Base-by-base conservation (phyloP, 2,888 invertebrate species). In the Tuta absoluta region DNA sequence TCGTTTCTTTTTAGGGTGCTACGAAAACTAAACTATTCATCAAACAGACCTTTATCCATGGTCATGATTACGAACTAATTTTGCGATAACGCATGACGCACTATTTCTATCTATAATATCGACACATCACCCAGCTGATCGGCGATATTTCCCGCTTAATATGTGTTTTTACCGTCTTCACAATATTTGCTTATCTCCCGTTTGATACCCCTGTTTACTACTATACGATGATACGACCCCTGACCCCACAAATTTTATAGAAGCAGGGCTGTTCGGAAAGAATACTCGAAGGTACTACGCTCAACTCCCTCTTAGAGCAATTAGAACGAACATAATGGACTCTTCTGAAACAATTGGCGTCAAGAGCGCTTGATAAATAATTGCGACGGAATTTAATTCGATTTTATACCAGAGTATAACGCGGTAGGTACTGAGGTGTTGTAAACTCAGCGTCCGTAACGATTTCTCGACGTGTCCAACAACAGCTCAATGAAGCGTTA, bases 401-500 rank as follows among this genome's bases (percentile, higher is more conserved):
- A 33, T 33, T 33, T 19, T n/a, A 49, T 21, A 19, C n/a, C 17
- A 19, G 41, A 41, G 14, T 14, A 41, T n/a, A 41, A 14, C 12
- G 19, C 48, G 19, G 12, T 23, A 23, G 23, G 8, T 51, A 23
- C 19, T 10, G 4, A 23, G 21, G 8, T 21, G 23, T n/a, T 56
- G 24, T 56, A 28, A 56, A 56, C 28, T n/a, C 28, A 28, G 28
- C n/a, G 3, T 56, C 56, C 28, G 24, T 56, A n/a, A 24, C 58
- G 33, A 38, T 33, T 11, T 58, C 58, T 38, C 58, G 33, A 33
- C 37, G 33, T 58, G 37, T 58, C 37, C 17, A 37, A 33, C 33
- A 12, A 58, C 38, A 37, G 58, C 37, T 45, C 59, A 60, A 24
- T 60, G 59, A 60, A 60, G 59, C 45, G 59, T 60, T 10, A 45